Evolutionary conservation across 2,888 invertebrate species (phyloP).

Genomic region (Athrips mouffetella): DNA sequence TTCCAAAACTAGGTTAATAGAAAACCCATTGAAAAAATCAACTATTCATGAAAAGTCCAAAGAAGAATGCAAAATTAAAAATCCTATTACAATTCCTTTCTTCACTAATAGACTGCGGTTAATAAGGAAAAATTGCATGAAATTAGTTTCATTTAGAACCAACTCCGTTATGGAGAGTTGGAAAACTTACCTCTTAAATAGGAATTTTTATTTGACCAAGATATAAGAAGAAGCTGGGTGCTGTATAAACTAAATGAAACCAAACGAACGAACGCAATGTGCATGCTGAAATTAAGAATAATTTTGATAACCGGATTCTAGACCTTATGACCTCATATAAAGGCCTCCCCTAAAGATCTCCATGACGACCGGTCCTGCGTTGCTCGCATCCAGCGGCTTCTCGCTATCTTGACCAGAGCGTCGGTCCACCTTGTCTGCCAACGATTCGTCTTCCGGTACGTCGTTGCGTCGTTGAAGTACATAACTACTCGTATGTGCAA

Average conservation of each 20-base stretch:
- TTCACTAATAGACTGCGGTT: conserved; percentile 35
- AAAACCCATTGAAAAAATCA: not conserved
- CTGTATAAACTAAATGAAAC: not conserved
- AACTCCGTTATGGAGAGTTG: conserved; percentile 24
- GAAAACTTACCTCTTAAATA: conserved; percentile 32
- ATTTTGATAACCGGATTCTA: too few relatives aligned
- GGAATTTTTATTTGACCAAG: conserved; percentile 32
- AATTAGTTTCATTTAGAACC: conserved; percentile 51
- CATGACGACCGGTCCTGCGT: too few relatives aligned
- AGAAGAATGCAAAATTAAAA: conserved; percentile 18
- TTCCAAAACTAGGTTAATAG: not conserved
- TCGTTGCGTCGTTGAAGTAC: too few relatives aligned
- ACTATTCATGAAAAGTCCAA: not conserved
- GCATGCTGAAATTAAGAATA: too few relatives aligned
- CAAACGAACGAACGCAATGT: too few relatives aligned
- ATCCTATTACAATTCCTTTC: conserved; percentile 19
- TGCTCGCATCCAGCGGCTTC: too few relatives aligned
- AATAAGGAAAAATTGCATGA: conserved; percentile 46
- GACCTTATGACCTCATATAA: too few relatives aligned
- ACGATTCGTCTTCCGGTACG: too few relatives aligned
- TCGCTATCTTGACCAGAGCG: too few relatives aligned
- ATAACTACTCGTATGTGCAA: too few relatives aligned
- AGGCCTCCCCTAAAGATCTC: too few relatives aligned
- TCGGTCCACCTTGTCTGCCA: too few relatives aligned
- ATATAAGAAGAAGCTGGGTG: conserved; percentile 13